Percentiles rank a stretch among this genome's conserved stretches.
These are phyloP conservation scores for Diarsia dahlii DNA, from an alignment of 2,888 invertebrate species.

Conservation along the genomic window DNA sequence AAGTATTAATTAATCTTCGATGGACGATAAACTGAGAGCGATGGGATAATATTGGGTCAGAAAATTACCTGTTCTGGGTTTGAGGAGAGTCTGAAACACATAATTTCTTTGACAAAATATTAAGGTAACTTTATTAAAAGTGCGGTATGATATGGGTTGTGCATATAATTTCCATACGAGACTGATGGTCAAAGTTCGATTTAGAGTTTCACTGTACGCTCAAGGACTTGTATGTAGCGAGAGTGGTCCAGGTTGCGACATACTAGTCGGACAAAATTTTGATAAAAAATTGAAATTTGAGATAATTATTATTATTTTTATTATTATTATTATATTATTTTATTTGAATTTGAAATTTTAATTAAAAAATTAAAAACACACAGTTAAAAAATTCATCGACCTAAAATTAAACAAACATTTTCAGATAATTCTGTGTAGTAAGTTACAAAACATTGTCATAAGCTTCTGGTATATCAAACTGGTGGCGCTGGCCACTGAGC, in stretches of 20 bases:
- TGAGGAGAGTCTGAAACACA: background rate
- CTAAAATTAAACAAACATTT: background rate
- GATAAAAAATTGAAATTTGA: too few species aligned
- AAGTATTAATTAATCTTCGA: conserved; percentile 59
- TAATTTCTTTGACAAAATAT: background rate
- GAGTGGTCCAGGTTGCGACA: too few species aligned
- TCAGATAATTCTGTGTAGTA: background rate
- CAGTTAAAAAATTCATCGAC: too few species aligned
- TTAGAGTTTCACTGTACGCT: too few species aligned
- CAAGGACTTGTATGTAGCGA: too few species aligned
- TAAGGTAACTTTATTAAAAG: background rate
- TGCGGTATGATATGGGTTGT: background rate
- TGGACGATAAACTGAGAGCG: conserved; percentile 19
- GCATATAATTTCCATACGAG: background rate
- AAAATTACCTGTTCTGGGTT: background rate
- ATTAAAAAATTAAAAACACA: too few species aligned
- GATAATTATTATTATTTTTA: too few species aligned
- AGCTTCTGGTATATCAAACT: background rate
- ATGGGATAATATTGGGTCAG: conserved; percentile 13
- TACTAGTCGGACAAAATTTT: too few species aligned
- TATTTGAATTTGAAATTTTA: too few species aligned
- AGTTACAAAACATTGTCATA: too few species aligned
- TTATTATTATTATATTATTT: too few species aligned
- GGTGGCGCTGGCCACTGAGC: background rate
- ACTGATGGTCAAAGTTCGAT: too few species aligned